A percentile compares a stretch with the other conserved stretches of the same genome.
These are phyloP conservation scores for Thera britannica DNA, from an alignment of 2,888 invertebrate genomes.

Conservation along the genomic window DNA sequence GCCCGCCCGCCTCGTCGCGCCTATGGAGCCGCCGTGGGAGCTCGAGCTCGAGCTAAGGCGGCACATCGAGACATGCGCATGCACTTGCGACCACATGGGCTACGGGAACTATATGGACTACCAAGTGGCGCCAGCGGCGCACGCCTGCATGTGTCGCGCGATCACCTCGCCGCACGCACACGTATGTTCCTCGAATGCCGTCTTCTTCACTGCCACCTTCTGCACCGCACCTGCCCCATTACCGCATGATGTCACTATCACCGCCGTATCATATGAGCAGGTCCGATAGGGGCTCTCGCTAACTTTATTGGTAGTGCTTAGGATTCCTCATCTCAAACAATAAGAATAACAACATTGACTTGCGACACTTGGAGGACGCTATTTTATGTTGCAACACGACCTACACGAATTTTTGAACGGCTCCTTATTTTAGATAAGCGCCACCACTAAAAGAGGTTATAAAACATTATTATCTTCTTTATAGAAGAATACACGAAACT, in stretches of 20 bases:
- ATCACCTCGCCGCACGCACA: conserved; percentile 83
- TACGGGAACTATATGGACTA: conserved; percentile 97
- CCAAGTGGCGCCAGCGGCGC: conserved; percentile 87
- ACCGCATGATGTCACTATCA: conserved; percentile 36
- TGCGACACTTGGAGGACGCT: too few species aligned
- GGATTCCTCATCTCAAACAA: conserved; percentile 23
- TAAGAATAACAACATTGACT: not conserved
- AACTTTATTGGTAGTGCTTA: conserved; percentile 60
- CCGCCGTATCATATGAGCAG: conserved; percentile 34
- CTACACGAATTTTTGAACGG: too few species aligned
- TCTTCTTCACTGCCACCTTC: conserved; percentile 15
- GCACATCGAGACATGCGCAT: conserved; percentile 95
- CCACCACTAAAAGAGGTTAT: too few species aligned
- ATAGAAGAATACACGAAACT: too few species aligned
- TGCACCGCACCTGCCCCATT: conserved; percentile 19
- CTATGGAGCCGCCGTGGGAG: conserved; percentile 85
- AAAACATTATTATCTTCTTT: too few species aligned
- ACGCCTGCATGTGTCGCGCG: conserved; percentile 81
- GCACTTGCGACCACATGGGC: conserved; percentile 97
- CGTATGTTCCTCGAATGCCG: conserved; percentile 74
- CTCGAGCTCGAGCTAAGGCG: conserved; percentile 93
- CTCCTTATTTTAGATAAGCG: too few species aligned
- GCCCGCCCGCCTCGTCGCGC: conserved; percentile 71
- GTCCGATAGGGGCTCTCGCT: conserved; percentile 61
- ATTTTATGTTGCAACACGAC: too few species aligned